These are phyloP conservation scores for Cyclura pinguis DNA, from an alignment of 2,797 vertebrate species.

Conservation along the genomic window DNA sequence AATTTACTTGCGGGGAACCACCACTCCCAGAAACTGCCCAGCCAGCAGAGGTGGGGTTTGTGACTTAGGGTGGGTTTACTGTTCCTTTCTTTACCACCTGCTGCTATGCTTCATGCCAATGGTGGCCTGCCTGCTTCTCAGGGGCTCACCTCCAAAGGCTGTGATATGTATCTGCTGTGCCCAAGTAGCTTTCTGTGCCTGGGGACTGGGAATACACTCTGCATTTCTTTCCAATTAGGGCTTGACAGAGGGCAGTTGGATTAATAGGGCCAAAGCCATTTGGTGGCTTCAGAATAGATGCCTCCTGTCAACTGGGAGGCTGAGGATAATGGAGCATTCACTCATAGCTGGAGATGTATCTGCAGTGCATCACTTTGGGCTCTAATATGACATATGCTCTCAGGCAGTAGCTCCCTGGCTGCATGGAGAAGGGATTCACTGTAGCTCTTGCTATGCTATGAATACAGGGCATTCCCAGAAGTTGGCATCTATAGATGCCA, in stretches of 20 bases:
- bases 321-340: not conserved
- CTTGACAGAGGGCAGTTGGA: constrained; percentile 1
- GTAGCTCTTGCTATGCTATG: not conserved
- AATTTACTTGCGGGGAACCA: not conserved
- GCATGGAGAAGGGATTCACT: not conserved
- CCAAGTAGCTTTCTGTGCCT: not conserved
- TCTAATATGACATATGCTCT: not conserved
- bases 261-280: constrained; percentile 5
- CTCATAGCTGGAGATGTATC: not conserved
- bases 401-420: not conserved
- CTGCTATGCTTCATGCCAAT: not conserved
- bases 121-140: not conserved
- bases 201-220: not conserved
- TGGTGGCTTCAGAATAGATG: not conserved
- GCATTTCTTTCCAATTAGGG: not conserved
- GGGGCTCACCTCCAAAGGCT: not conserved
- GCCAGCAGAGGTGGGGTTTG: not conserved
- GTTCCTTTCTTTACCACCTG: not conserved
- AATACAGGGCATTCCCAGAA: not conserved
- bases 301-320: constrained; percentile 1
- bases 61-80: not conserved
- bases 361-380: not conserved
- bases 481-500: not conserved
- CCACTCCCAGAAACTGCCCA: not conserved
- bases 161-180: not conserved